Percentiles rank a stretch among this genome's conserved stretches.
Conservation (phyloP, 1,140 invertebrate genomes). For the Drosophila orena region DNA sequence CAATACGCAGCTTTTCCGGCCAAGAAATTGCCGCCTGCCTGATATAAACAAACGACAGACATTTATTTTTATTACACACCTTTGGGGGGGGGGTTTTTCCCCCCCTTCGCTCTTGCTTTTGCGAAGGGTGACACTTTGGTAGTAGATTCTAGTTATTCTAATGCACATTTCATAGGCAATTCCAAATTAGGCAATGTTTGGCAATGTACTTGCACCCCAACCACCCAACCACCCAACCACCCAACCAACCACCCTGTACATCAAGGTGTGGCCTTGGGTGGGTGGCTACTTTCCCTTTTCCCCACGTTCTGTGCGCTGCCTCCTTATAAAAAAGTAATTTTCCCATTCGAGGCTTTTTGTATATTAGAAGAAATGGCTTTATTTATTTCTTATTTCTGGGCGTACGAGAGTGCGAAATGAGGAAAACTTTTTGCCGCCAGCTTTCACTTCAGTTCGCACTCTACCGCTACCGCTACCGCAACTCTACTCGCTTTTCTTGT, state of each 20-base stretch:
- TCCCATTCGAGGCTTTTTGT: constrained; percentile 83
- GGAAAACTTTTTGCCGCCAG: constrained; percentile 72
- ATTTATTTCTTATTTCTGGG: constrained; percentile 82
- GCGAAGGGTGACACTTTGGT: constrained; percentile 30
- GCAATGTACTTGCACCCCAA: constrained; percentile 61
- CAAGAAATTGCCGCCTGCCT: constrained; percentile 65
- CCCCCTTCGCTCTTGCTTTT: constrained; percentile 24
- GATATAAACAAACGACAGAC: constrained; percentile 85
- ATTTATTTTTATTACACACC: constrained; percentile 85
- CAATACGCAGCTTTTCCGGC: constrained; percentile 37
- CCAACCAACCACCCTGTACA: constrained; percentile 1
- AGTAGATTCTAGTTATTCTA: constrained; percentile 84
- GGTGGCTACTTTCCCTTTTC: constrained; percentile 15
- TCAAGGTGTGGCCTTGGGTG: constrained; percentile 57
- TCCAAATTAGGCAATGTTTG: constrained; percentile 84
- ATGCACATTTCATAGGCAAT: constrained; percentile 84
- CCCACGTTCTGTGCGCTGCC: no score
- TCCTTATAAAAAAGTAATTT: constrained; percentile 84
- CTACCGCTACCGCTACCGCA: constrained; percentile 7
- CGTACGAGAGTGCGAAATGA: constrained; percentile 63
- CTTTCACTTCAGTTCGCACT: constrained; percentile 36
- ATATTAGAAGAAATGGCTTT: constrained; percentile 85
- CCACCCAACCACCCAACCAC: no score
- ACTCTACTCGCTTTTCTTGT: constrained; percentile 17
- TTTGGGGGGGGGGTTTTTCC: constrained; percentile 45